Evolutionary conservation across 2,113 vertebrate species (phyloP).

Genomic region (Lasiurus cinereus): DNA sequence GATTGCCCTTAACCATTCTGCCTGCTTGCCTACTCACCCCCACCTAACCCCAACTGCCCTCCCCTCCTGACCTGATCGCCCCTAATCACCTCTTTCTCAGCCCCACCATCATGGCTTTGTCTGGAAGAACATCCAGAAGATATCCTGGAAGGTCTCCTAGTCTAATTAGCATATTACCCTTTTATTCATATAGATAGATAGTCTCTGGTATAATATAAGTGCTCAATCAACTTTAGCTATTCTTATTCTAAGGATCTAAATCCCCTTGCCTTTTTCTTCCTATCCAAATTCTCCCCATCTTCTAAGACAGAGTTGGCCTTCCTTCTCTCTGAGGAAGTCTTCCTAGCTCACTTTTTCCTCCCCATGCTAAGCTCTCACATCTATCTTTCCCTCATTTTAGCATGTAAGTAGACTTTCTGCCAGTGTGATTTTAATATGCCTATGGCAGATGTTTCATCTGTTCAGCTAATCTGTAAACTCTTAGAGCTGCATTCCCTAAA

Average conservation of each 20-base stretch:
- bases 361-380: background rate
- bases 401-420: background rate
- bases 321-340: background rate
- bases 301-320: background rate
- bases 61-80: no score
- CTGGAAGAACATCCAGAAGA: no score
- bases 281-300: background rate
- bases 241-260: background rate
- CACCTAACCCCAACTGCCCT: no score
- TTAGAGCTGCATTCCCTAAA: background rate
- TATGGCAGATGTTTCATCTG: background rate
- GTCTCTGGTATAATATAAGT: background rate
- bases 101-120: no score
- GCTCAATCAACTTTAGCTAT: background rate
- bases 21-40: no score
- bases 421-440: background rate
- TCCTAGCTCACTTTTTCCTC: background rate
- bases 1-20: no score
- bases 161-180: no score
- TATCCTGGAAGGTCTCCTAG: no score
- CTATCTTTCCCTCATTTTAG: background rate
- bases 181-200: background rate
- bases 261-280: background rate
- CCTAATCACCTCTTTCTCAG: no score
- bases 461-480: background rate